Conservation (phyloP, 2,888 invertebrate genomes). For the Diplazon laetatorius region DNA sequence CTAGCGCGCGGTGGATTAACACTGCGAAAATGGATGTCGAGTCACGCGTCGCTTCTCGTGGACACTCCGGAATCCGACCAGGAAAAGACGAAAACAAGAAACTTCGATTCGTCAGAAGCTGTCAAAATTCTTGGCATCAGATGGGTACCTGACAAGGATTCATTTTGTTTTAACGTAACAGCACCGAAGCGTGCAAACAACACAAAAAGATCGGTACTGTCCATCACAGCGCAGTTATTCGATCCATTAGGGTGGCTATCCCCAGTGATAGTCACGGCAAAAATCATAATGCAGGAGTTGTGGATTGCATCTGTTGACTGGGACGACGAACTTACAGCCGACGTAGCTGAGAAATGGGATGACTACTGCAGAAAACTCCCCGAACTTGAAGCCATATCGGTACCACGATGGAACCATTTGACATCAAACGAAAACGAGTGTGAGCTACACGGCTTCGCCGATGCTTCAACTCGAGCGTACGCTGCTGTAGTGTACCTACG, state of each 20-base stretch:
- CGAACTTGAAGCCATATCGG: too few species aligned
- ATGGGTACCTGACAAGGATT: slow-evolving; percentile 1
- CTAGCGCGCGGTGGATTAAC: slow-evolving; percentile 37
- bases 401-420: slow-evolving; percentile 1
- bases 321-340: too few species aligned
- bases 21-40: slow-evolving; percentile 35
- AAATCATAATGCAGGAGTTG: neutral
- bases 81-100: slow-evolving; percentile 5
- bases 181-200: neutral
- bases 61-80: slow-evolving; percentile 12
- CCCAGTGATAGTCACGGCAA: neutral
- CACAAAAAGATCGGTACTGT: slow-evolving; percentile 2
- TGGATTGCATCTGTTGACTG: too few species aligned
- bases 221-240: too few species aligned
- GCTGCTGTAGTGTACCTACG: too few species aligned
- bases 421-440: slow-evolving; percentile 7
- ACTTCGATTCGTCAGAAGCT: slow-evolving; percentile 18
- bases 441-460: too few species aligned
- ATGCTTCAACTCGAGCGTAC: too few species aligned
- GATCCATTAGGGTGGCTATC: neutral
- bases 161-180: slow-evolving; percentile 1
- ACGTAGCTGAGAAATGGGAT: neutral
- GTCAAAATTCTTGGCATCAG: slow-evolving; percentile 33
- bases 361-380: neutral
- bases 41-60: neutral